Base-by-base conservation (phyloP, 2,113 vertebrate species). In the Lagopus muta region DNA sequence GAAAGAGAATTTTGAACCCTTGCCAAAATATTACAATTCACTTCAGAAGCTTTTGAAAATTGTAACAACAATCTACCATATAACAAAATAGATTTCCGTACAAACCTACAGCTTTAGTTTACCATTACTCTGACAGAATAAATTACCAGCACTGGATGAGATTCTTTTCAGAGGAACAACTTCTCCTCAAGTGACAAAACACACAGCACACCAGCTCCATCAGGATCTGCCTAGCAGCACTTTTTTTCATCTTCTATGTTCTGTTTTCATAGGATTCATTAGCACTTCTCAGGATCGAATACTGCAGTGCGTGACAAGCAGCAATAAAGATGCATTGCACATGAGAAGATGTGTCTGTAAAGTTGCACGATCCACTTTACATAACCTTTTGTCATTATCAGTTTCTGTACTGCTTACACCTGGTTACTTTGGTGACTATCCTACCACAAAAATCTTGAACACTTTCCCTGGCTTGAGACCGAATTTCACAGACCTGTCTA, bases 1-100 rank as follows among this genome's bases (percentile, higher is more conserved):
- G 81, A 93, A 87, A 78, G 72, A 89, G 76, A 89, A 92, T 88
- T 89, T 45, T 92, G 90, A 95, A 91, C 42, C 79, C 64, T 54
- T 89, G 92, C 84, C 90, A 95, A 96, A 94, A 94, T 71, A 96
- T 30, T 92, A 94, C 36, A 83, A 45, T 80, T 91, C 80, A 93
- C 71, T 73, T 85, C 88, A 95, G 81, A 91, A 93, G 91, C 69
- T 80, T 89, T 81, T 5, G 0, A 91, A 95, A 34, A 15, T 74
- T 82, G 36, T 86, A 95, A 91, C 79, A 85, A 87, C 57, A 77
- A 93, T 92, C 86, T 67, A 90, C 67, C 60, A 88, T 61, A 88
- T 78, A 86, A 87, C 45, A 76, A 62, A 78, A n/a, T 74, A 74
- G 82, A 96, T 54, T 96, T 82, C 54, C 72, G 92, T 80, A 72